Conservation (phyloP, 2,797 vertebrate species). For the Gallirallus australis region DNA sequence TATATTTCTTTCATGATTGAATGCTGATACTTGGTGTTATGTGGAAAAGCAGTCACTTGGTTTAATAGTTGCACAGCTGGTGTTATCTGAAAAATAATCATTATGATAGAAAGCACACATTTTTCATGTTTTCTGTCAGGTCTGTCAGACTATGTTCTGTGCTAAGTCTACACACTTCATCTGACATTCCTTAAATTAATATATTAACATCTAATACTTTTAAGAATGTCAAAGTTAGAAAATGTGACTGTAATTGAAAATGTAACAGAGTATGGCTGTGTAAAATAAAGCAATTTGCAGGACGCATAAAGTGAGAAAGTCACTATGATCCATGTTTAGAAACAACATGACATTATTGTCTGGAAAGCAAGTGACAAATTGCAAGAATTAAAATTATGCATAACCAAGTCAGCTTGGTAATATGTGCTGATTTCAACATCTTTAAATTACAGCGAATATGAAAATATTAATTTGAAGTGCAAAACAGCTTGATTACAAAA, state of each 20-base stretch:
- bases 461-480: slow-evolving; percentile 28
- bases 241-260: slow-evolving; percentile 55
- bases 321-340: neutral
- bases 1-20: slow-evolving; percentile 82
- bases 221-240: slow-evolving; percentile 57
- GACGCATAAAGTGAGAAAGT: slow-evolving; percentile 43
- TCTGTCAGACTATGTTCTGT: slow-evolving; percentile 77
- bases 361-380: slow-evolving; percentile 48
- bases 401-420: neutral
- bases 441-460: slow-evolving; percentile 22
- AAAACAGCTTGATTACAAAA: neutral
- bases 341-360: slow-evolving; percentile 44
- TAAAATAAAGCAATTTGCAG: slow-evolving; percentile 63
- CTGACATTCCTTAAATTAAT: slow-evolving; percentile 64
- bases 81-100: slow-evolving; percentile 80
- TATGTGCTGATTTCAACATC: slow-evolving; percentile 25
- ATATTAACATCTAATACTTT: slow-evolving; percentile 61
- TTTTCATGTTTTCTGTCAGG: slow-evolving; percentile 78
- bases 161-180: slow-evolving; percentile 69
- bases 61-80: slow-evolving; percentile 79
- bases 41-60: slow-evolving; percentile 66
- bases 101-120: slow-evolving; percentile 73
- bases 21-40: slow-evolving; percentile 74
- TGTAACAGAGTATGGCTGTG: neutral
- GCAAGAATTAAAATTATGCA: slow-evolving; percentile 39